Base-by-base conservation (phyloP, 1,140 invertebrate genomes). In the Nasonia giraulti region DNA sequence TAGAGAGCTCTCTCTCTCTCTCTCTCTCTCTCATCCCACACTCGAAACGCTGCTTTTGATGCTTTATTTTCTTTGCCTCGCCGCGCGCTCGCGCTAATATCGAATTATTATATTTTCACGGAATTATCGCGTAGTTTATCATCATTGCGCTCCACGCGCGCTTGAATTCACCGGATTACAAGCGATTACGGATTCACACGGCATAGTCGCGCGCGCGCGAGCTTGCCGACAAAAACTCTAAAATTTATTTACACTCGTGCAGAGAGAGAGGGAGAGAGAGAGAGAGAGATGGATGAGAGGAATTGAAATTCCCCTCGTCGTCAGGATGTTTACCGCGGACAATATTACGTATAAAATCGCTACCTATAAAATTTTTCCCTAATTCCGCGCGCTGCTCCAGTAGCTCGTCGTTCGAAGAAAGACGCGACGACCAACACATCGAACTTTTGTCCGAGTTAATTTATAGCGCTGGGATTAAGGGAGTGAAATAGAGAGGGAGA, bases 381-480 rank as follows among this genome's bases (percentile, higher is more conserved):
- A 76, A 85, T 85, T 85, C 79, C 78, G 55, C 37, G 0, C 5
- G 77, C 40, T 62, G 55, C 77, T 75, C 1, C 27, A 27, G 27
- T 1, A 27, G 27, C 27, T 27, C 27, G 27, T 27, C 80, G 81
- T 81, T 85, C 27, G 74, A 69, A 81, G 73, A 47, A 77, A 55
- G 80, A 62, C 66, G 17, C 37, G 37, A 5, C 75, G 31, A 78
- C 73, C 68, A 47, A 68, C 74, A 77, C 80, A 82, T 78, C 75
- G 85, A 86, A 86, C 81, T 82, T 85, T 85, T 85, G 84, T 82
- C 84, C 84, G 66, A 82, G 66, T 89, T 91, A 90, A 91, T 91
- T 91, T 91, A 91, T 89, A 87, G 89, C 82, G 75, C 78, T 88
- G 89, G 90, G 89, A 90, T 90, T 90, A 91, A 87, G 88, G 89